phyloP scores from a whole-genome alignment of 2,888 invertebrate species.

The Nasonovia ribisnigri region DNA sequence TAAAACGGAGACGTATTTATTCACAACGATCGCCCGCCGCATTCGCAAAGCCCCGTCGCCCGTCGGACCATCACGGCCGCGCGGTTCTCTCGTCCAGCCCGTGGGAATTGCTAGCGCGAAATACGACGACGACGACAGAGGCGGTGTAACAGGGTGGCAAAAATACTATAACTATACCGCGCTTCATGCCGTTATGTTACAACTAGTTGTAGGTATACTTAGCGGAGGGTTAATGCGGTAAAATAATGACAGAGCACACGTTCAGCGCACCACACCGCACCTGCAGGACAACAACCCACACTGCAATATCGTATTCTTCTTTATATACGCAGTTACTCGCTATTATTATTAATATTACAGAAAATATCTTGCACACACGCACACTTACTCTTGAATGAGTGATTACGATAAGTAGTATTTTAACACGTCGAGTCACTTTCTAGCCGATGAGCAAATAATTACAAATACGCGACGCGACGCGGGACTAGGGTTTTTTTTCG shows the following conservation, averaged over 20 bases:
- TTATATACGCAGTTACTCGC: neutral
- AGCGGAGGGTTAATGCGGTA: neutral
- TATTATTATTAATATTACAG: neutral
- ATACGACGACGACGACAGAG: neutral
- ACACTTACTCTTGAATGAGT: too few species aligned
- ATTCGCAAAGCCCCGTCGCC: neutral
- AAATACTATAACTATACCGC: neutral
- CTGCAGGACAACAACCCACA: neutral
- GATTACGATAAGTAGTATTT: neutral
- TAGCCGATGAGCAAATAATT: neutral
- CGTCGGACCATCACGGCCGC: neutral
- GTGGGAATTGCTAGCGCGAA: neutral
- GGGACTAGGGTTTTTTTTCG: neutral
- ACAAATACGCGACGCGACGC: neutral
- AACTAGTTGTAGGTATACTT: neutral
- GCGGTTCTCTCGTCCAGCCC: neutral
- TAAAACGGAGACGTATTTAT: neutral
- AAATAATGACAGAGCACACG: conserved; percentile 31
- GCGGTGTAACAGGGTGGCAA: neutral
- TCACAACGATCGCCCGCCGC: neutral
- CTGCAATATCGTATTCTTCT: neutral
- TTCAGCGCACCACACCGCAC: neutral
- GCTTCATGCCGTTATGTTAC: neutral
- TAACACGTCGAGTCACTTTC: neutral
- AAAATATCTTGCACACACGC: neutral